These are phyloP conservation scores for Acholoe squamosa DNA, from an alignment of 2,888 invertebrate genomes.

Conservation along the genomic window DNA sequence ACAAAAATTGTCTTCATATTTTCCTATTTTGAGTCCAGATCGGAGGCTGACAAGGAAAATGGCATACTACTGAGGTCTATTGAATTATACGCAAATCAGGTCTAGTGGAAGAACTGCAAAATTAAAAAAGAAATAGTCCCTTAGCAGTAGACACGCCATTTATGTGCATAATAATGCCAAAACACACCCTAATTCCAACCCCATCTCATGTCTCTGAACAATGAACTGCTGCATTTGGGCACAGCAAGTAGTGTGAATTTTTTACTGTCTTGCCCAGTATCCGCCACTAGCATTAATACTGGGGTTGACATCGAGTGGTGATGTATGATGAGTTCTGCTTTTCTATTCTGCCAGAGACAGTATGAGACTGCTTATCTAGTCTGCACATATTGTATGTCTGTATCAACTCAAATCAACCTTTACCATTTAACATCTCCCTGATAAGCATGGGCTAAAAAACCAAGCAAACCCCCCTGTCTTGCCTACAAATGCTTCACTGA, in stretches of 20 bases:
- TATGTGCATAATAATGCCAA: not conserved
- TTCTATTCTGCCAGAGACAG: not conserved
- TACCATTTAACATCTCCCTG: not conserved
- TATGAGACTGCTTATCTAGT: not conserved
- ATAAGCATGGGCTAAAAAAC: not conserved
- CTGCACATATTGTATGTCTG: not conserved
- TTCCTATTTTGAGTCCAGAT: too few species aligned
- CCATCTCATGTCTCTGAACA: slow-evolving; percentile 18
- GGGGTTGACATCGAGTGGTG: not conserved
- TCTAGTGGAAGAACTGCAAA: not conserved
- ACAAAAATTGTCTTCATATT: too few species aligned
- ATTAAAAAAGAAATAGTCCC: not conserved
- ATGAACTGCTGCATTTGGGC: not conserved
- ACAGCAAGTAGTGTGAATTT: not conserved
- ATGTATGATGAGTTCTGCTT: not conserved
- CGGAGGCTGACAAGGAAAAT: too few species aligned
- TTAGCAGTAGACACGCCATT: not conserved
- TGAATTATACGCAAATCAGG: too few species aligned
- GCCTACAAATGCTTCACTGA: not conserved
- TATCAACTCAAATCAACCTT: not conserved
- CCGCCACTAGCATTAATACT: not conserved
- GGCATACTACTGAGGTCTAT: too few species aligned
- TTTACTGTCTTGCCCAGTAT: not conserved
- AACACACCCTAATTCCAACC: not conserved
- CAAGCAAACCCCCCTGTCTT: not conserved